phyloP scores from a whole-genome alignment of 2,888 invertebrate species.

The Eilema griseolum region DNA sequence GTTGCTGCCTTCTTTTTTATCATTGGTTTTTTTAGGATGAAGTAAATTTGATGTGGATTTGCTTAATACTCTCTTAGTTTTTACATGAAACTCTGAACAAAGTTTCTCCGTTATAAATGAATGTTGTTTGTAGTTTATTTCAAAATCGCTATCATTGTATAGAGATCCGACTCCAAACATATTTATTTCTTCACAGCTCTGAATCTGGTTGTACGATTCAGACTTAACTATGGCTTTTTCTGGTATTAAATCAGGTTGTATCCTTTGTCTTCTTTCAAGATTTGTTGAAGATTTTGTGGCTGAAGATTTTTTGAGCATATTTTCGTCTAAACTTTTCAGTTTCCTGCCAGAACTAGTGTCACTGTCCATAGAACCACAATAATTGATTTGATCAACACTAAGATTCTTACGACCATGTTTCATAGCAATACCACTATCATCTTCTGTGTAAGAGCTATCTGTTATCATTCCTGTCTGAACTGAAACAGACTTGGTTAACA shows the following conservation, averaged over 20 bases:
- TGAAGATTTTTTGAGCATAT: conserved; percentile 82
- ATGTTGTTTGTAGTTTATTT: conserved; percentile 86
- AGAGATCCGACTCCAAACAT: conserved; percentile 86
- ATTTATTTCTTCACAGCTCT: conserved; percentile 85
- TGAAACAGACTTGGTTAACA: conserved; percentile 83
- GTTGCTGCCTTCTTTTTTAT: conserved; percentile 82
- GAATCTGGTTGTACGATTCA: conserved; percentile 84
- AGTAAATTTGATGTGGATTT: conserved; percentile 89
- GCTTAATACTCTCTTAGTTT: conserved; percentile 89
- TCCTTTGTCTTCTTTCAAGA: conserved; percentile 82
- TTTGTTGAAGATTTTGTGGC: conserved; percentile 81
- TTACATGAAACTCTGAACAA: conserved; percentile 91
- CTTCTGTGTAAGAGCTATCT: conserved; percentile 72
- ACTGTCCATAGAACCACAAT: conserved; percentile 85
- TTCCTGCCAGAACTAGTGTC: conserved; percentile 82
- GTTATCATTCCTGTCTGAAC: conserved; percentile 85
- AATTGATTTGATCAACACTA: conserved; percentile 84
- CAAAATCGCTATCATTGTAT: conserved; percentile 86
- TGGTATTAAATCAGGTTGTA: conserved; percentile 84
- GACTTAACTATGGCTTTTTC: conserved; percentile 83
- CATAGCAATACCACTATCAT: conserved; percentile 79
- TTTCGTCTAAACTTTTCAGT: conserved; percentile 81
- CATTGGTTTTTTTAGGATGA: conserved; percentile 86
- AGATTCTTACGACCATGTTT: conserved; percentile 82
- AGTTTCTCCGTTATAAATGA: conserved; percentile 90